phyloP scores from a whole-genome alignment of 2,113 vertebrate genomes.

The Osmerus eperlanus region DNA sequence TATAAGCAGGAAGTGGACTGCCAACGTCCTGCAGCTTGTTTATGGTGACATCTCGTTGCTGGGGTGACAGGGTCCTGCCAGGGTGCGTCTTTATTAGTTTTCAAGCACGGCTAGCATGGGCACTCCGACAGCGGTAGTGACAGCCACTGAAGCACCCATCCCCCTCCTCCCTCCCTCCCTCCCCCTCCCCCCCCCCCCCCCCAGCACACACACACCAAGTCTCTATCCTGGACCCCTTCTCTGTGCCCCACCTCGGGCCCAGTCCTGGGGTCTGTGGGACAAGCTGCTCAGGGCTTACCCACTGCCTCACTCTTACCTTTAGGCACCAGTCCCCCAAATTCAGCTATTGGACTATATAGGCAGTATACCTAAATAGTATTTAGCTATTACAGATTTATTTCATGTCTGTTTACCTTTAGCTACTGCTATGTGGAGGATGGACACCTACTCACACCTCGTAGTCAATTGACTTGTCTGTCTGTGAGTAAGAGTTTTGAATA shows the following conservation, averaged over 20 bases:
- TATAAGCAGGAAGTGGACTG: constrained; percentile 66
- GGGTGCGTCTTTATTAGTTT: constrained; percentile 69
- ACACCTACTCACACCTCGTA: not conserved
- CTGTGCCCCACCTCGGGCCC: constrained; percentile 57
- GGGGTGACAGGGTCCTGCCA: constrained; percentile 60
- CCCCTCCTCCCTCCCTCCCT: constrained; percentile 32
- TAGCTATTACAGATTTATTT: no score
- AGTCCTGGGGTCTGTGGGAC: constrained; percentile 52
- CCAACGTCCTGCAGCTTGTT: constrained; percentile 73
- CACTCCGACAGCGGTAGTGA: constrained; percentile 44
- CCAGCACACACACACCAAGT: no score
- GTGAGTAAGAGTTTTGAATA: not conserved
- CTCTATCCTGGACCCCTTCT: no score
- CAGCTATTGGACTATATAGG: no score
- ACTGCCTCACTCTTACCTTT: constrained; percentile 36
- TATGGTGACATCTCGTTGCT: constrained; percentile 68
- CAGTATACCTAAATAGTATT: no score
- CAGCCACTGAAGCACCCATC: constrained; percentile 33
- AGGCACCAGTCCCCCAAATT: constrained; percentile 12
- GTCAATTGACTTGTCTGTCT: not conserved
- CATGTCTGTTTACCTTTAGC: no score
- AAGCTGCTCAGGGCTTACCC: constrained; percentile 49
- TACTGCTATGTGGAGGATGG: no score
- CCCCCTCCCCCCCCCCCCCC: not conserved
- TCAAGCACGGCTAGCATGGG: constrained; percentile 48